A percentile compares a stretch with the other conserved stretches of the same genome.
Conservation (phyloP, 2,888 invertebrate species). For the Drosophila quasianomalipes region DNA sequence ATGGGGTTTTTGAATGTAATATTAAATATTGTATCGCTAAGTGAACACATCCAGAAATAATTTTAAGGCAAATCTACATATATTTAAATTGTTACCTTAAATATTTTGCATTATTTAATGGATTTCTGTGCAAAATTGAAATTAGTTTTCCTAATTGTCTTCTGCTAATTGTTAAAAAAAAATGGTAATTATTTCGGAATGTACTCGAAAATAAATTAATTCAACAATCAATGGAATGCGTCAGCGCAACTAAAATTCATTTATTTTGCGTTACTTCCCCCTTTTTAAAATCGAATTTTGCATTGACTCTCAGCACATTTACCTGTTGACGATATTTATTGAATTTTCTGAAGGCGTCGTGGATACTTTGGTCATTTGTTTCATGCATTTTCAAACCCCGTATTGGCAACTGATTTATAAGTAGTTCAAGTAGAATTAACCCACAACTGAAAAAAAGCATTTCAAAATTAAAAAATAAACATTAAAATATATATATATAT, state of each 20-base stretch:
- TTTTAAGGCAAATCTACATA: not conserved
- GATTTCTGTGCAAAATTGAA: constrained; percentile 26
- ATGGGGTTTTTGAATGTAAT: not conserved
- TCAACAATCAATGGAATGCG: constrained; percentile 57
- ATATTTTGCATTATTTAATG: constrained; percentile 5
- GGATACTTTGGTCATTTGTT: constrained; percentile 50
- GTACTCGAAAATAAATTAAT: constrained; percentile 53
- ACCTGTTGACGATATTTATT: constrained; percentile 47
- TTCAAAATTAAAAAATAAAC: not conserved
- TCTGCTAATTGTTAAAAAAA: constrained; percentile 46
- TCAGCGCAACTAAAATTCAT: constrained; percentile 37
- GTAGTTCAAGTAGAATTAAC: constrained; percentile 32
- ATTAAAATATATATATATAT: constrained; percentile 12
- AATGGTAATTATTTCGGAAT: constrained; percentile 59
- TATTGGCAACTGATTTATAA: constrained; percentile 69
- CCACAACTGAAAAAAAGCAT: constrained; percentile 18
- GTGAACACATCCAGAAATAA: not conserved
- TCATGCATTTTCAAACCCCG: constrained; percentile 43
- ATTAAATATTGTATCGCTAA: not conserved
- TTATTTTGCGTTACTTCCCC: constrained; percentile 21
- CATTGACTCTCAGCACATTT: constrained; percentile 51
- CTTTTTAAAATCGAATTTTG: not conserved
- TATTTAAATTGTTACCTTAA: not conserved
- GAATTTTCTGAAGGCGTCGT: constrained; percentile 56
- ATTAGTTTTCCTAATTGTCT: constrained; percentile 38